Conservation (phyloP, 2,797 vertebrate species). For the Pyrocephalus nanus region DNA sequence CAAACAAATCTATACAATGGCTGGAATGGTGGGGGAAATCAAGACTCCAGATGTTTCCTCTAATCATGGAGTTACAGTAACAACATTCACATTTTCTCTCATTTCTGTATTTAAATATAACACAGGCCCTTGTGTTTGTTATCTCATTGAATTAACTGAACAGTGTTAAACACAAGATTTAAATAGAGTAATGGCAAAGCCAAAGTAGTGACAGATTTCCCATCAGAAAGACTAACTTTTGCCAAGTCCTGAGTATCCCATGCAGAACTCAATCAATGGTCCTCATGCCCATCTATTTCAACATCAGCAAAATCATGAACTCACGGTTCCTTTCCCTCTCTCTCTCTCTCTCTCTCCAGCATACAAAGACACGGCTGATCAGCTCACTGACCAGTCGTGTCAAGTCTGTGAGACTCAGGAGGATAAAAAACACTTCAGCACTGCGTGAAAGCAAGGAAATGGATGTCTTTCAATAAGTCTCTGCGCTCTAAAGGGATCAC, state of each 20-base stretch:
- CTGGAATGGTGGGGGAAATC: background rate
- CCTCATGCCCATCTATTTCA: background rate
- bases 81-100: background rate
- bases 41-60: background rate
- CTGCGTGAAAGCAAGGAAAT: background rate
- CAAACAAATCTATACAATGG: background rate
- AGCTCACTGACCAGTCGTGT: background rate
- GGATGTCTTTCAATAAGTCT: background rate
- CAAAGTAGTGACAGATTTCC: background rate
- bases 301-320: background rate
- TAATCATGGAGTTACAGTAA: background rate
- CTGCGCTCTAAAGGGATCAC: background rate
- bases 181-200: background rate
- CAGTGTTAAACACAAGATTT: background rate
- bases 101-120: background rate
- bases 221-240: background rate
- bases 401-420: background rate
- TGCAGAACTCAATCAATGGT: background rate
- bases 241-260: background rate
- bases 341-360: background rate
- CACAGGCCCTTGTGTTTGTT: background rate
- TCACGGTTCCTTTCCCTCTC: background rate
- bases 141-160: background rate
- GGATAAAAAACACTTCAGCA: background rate
- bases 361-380: background rate